Conservation (phyloP, 2,797 vertebrate genomes). For the Enteromius radiatus region DNA sequence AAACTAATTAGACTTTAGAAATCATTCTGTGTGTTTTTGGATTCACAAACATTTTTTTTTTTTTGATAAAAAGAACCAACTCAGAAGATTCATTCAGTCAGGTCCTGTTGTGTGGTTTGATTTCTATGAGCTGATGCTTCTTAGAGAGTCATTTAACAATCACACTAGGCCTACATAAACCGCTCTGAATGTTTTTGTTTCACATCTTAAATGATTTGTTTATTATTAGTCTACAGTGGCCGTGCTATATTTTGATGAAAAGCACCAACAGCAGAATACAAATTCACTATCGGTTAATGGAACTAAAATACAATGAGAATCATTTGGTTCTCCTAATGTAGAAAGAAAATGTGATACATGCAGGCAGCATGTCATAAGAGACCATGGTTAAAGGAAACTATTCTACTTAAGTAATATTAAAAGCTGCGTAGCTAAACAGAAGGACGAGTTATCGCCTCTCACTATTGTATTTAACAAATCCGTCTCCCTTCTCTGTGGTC, state of each 20-base stretch:
- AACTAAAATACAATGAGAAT: neutral
- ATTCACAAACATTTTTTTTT: neutral
- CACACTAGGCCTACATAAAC: neutral
- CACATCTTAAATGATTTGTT: neutral
- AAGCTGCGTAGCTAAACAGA: conserved; percentile 4
- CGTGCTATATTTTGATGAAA: neutral
- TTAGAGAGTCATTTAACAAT: neutral
- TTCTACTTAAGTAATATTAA: conserved; percentile 16
- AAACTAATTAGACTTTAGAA: neutral
- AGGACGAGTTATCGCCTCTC: conserved; percentile 1
- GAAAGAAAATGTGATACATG: neutral
- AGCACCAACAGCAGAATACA: neutral
- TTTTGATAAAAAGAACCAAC: neutral
- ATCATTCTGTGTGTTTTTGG: neutral
- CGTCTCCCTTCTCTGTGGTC: conserved; percentile 19
- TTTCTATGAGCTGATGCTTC: neutral
- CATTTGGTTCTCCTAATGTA: neutral
- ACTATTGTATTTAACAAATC: conserved; percentile 13
- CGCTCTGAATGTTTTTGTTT: neutral
- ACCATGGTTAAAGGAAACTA: neutral
- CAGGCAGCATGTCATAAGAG: neutral
- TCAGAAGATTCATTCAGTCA: neutral
- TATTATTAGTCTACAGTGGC: neutral
- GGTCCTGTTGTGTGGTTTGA: neutral
- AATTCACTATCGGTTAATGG: neutral